A percentile compares a stretch with the other conserved stretches of the same genome.
Conservation (phyloP, 2,797 vertebrate species). For the Chiroxiphia lanceolata region DNA sequence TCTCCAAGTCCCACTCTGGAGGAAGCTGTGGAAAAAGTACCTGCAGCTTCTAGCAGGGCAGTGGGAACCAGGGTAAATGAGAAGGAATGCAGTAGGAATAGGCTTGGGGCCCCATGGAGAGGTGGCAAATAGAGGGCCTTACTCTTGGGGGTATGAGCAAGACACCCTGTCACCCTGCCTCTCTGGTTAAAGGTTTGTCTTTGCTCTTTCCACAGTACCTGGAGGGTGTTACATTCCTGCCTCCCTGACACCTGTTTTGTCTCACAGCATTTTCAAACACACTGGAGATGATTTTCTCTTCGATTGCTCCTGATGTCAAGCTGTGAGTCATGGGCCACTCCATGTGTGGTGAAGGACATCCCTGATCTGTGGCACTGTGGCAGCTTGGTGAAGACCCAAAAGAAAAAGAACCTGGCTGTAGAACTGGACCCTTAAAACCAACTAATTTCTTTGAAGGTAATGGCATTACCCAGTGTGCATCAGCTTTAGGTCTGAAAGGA, state of each 20-base stretch:
- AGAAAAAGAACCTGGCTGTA: not conserved
- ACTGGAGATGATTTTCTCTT: not conserved
- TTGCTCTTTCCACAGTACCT: not conserved
- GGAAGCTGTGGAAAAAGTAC: not conserved
- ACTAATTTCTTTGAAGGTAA: conserved; percentile 11
- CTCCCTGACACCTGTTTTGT: not conserved
- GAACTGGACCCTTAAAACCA: not conserved
- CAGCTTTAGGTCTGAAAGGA: not conserved
- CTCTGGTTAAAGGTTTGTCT: not conserved
- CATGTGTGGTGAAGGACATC: not conserved
- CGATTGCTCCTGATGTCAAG: accelerated
- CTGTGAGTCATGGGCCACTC: not conserved
- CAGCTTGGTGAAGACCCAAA: not conserved
- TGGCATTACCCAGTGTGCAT: not conserved
- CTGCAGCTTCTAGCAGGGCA: not conserved
- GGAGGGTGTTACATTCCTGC: not conserved
- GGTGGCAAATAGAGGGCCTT: not conserved
- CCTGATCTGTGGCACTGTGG: not conserved
- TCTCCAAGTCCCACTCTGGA: not conserved
- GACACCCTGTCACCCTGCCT: not conserved
- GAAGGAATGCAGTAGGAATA: not conserved
- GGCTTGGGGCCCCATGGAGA: not conserved
- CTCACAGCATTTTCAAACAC: not conserved
- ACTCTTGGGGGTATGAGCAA: not conserved
- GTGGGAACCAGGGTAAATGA: not conserved